Conservation (phyloP, 2,888 invertebrate genomes). For the Erannis defoliaria region DNA sequence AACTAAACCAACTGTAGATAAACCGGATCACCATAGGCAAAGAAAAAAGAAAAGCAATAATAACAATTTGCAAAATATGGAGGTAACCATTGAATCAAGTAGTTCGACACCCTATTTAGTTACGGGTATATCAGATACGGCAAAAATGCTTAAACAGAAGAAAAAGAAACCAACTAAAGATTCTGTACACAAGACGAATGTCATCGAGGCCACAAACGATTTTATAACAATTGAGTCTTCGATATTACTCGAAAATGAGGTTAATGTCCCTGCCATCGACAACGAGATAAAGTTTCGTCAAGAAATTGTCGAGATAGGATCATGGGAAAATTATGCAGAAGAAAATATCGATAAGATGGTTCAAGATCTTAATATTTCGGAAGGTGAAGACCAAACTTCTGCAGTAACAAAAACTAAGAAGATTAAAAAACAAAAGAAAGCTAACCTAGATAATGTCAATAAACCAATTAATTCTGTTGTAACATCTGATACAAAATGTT, state of each 20-base stretch:
- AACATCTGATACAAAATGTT: neutral
- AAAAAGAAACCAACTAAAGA: conserved; percentile 42
- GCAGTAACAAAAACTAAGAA: conserved; percentile 16
- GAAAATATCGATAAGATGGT: conserved; percentile 50
- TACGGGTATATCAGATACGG: conserved; percentile 37
- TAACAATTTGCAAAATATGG: conserved; percentile 45
- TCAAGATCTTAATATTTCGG: conserved; percentile 48
- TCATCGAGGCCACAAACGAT: conserved; percentile 10
- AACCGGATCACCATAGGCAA: conserved; percentile 47
- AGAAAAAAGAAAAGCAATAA: conserved; percentile 59
- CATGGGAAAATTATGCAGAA: conserved; percentile 42
- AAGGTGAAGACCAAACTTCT: conserved; percentile 30
- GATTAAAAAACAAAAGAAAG: conserved; percentile 19
- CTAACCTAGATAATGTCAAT: neutral
- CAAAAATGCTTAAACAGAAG: conserved; percentile 44
- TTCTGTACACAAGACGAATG: conserved; percentile 7
- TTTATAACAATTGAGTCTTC: conserved; percentile 46
- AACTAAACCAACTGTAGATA: conserved; percentile 30
- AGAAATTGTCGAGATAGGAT: conserved; percentile 37
- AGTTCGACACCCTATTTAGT: conserved; percentile 5
- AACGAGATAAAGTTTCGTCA: conserved; percentile 18
- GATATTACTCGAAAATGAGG: conserved; percentile 21
- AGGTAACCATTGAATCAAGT: neutral
- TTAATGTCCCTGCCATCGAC: conserved; percentile 1
- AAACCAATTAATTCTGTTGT: neutral